Conservation (phyloP, 64 coral and sea anemone species). For the Hydrozoanthus tunicans region DNA sequence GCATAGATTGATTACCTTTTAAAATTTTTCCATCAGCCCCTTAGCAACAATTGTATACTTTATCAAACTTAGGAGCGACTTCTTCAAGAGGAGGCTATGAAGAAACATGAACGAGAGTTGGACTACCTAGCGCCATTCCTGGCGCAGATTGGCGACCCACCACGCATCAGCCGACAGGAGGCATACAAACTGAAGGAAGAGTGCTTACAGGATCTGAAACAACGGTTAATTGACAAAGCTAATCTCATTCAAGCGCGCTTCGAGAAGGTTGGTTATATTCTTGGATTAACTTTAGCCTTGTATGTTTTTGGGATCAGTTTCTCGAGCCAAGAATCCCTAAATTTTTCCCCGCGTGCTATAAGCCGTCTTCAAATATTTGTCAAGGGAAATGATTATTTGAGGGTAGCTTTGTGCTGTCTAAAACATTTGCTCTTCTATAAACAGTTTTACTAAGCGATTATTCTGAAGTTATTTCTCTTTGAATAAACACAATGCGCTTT, state of each 20-base stretch:
- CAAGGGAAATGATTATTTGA: too few relatives aligned
- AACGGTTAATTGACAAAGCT: conserved; percentile 92
- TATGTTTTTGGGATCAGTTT: not conserved
- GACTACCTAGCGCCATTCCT: conserved; percentile 97
- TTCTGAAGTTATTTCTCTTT: too few relatives aligned
- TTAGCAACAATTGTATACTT: too few relatives aligned
- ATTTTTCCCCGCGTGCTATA: too few relatives aligned
- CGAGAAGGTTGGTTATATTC: conserved; percentile 74
- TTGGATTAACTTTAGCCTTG: not conserved
- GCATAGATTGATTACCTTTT: too few relatives aligned
- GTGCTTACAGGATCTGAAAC: conserved; percentile 96
- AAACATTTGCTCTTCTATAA: too few relatives aligned
- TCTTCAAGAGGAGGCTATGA: conserved; percentile 91
- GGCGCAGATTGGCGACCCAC: conserved; percentile 97
- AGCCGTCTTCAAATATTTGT: too few relatives aligned
- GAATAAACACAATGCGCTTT: too few relatives aligned
- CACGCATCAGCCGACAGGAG: conserved; percentile 74
- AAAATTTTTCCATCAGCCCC: too few relatives aligned
- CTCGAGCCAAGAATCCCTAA: not conserved
- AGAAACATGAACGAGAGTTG: conserved; percentile 94
- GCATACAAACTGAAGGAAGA: conserved; percentile 98
- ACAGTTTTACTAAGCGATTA: too few relatives aligned
- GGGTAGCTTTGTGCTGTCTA: too few relatives aligned
- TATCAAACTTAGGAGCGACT: conserved; percentile 68
- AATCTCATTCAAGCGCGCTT: conserved; percentile 99